Percentiles rank a stretch among this genome's conserved stretches.
Evolutionary conservation across 2,888 invertebrate species (phyloP).

Genomic region (Drosophila setosimentum): DNA sequence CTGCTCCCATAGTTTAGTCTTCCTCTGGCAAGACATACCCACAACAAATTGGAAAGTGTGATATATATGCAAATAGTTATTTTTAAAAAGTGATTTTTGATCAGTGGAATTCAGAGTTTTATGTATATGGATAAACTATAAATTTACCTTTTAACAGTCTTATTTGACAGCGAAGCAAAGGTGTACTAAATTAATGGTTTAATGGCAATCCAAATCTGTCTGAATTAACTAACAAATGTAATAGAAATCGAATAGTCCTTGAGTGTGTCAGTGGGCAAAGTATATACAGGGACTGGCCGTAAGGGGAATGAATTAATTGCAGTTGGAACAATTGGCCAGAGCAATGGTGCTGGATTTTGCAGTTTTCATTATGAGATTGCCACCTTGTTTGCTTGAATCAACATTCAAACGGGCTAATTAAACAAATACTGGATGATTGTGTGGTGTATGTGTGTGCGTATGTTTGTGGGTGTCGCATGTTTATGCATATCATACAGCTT

Average conservation of each 20-base stretch:
- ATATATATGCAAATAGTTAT: conserved; percentile 1
- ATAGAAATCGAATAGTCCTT: conserved; percentile 58
- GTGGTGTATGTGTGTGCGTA: neutral
- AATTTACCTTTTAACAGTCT: neutral
- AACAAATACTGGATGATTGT: conserved; percentile 62
- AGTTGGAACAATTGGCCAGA: conserved; percentile 42
- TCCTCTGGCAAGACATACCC: conserved; percentile 51
- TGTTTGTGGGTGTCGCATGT: conserved; percentile 26
- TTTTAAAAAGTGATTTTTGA: neutral
- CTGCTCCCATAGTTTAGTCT: conserved; percentile 58
- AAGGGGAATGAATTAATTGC: conserved; percentile 30
- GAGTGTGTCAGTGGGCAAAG: conserved; percentile 60
- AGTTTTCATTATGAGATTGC: conserved; percentile 53
- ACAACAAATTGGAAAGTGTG: neutral
- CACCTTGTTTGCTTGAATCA: conserved; percentile 69
- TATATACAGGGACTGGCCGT: neutral
- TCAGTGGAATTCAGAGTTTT: neutral
- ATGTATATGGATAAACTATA: neutral
- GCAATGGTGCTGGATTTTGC: conserved; percentile 53
- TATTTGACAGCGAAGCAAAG: neutral
- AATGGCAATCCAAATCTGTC: conserved; percentile 46
- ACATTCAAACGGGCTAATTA: conserved; percentile 78
- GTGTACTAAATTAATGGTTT: conserved; percentile 17
- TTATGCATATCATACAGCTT: conserved; percentile 60
- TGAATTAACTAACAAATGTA: conserved; percentile 58